phyloP scores from a whole-genome alignment of 2,888 invertebrate genomes.

The Hydrotaea diabolus region DNA sequence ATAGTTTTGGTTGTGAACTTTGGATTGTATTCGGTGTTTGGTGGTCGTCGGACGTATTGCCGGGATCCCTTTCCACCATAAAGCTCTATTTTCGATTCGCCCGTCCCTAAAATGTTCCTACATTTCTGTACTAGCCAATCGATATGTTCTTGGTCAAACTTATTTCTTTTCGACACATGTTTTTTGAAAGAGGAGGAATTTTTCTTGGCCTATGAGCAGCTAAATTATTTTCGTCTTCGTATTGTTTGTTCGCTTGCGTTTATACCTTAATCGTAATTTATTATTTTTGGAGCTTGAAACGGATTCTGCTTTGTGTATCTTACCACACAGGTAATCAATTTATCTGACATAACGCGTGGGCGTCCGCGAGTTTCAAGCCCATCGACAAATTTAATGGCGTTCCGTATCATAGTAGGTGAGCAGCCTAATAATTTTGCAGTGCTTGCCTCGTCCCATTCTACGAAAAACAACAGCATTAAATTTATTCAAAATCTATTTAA shows the following conservation, averaged over 20 bases:
- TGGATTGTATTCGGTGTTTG: neutral
- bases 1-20: slow-evolving; percentile 1
- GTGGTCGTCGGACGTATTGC: neutral
- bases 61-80: neutral
- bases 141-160: neutral
- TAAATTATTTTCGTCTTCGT: slow-evolving; percentile 2
- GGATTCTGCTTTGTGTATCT: neutral
- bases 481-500: neutral
- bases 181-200: neutral
- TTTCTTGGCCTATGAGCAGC: slow-evolving; percentile 3
- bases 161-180: neutral
- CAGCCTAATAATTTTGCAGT: neutral
- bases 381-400: neutral
- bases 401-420: neutral
- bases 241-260: neutral
- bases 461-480: neutral
- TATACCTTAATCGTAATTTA: neutral
- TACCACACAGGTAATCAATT: neutral
- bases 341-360: neutral
- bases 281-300: neutral
- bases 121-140: slow-evolving; percentile 12
- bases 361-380: too few species aligned
- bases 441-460: neutral
- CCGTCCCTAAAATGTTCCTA: slow-evolving; percentile 13
- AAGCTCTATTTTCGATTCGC: neutral